phyloP scores from a whole-genome alignment of 92 coral and sea anemone genomes.

The Actinostola sp. region DNA sequence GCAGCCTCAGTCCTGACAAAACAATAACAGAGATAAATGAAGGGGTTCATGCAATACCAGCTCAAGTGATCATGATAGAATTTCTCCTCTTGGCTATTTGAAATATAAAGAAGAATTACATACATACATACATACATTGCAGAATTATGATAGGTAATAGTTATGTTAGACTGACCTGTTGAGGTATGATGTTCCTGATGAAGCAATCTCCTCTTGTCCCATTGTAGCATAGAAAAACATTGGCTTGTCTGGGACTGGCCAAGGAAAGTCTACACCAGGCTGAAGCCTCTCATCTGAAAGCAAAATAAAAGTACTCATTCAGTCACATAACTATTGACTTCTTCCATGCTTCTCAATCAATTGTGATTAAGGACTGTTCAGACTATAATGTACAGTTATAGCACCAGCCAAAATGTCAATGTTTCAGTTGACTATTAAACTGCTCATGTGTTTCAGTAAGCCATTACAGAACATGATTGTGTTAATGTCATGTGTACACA shows the following conservation, averaged over 20 bases:
- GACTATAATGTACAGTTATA: too few relatives aligned
- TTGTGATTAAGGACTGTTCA: too few relatives aligned
- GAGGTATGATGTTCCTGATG: conserved; percentile 98
- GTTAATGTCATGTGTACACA: too few relatives aligned
- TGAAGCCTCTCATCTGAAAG: conserved; percentile 89
- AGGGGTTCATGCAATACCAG: not conserved
- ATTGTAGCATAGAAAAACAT: conserved; percentile 97
- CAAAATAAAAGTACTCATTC: not conserved
- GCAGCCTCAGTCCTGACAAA: conserved; percentile 92
- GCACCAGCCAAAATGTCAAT: too few relatives aligned
- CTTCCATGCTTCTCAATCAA: not conserved
- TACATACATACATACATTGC: too few relatives aligned
- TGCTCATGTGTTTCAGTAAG: too few relatives aligned
- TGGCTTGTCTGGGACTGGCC: conserved; percentile 99
- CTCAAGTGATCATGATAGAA: too few relatives aligned
- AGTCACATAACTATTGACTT: not conserved
- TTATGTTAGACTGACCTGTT: conserved; percentile 70
- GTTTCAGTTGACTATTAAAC: too few relatives aligned
- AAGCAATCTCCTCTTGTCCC: conserved; percentile 99
- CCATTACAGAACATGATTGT: too few relatives aligned
- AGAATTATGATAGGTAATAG: too few relatives aligned
- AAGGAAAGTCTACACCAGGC: conserved; percentile 97
- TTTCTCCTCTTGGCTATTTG: too few relatives aligned
- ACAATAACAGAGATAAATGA: not conserved
- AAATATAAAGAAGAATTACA: too few relatives aligned